These are phyloP conservation scores for Drosophila insularis DNA, from an alignment of 1,140 invertebrate genomes.

Conservation along the genomic window DNA sequence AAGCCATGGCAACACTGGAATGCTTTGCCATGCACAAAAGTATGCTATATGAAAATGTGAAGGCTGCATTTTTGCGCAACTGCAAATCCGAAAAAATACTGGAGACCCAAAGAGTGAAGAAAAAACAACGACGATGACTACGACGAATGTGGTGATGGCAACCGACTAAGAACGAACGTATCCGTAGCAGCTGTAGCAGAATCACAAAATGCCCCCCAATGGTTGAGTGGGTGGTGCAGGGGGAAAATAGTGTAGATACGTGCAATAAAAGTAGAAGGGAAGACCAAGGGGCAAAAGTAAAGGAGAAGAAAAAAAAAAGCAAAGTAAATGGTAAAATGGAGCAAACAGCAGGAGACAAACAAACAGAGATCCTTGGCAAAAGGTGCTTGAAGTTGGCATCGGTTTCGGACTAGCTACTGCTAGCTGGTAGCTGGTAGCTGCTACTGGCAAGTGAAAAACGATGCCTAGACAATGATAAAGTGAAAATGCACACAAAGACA, in stretches of 20 bases:
- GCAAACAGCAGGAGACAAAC: constrained; percentile 39
- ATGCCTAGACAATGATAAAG: constrained; percentile 74
- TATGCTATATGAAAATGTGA: constrained; percentile 58
- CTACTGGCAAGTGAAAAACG: constrained; percentile 61
- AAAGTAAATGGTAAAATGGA: constrained; percentile 37
- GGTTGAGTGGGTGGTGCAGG: neutral
- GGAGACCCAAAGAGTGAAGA: constrained; percentile 24
- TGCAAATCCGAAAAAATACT: constrained; percentile 43
- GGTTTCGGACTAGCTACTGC: constrained; percentile 7
- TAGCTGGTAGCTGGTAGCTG: constrained; percentile 19
- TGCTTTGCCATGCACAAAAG: constrained; percentile 46
- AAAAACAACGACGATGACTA: constrained; percentile 38
- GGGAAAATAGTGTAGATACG: constrained; percentile 65
- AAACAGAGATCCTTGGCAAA: constrained; percentile 55
- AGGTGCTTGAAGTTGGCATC: constrained; percentile 57
- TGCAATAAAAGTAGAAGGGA: constrained; percentile 57
- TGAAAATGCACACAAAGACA: constrained; percentile 64
- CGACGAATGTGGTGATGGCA: constrained; percentile 35
- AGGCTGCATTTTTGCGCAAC: constrained; percentile 58
- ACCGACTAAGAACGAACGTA: constrained; percentile 22
- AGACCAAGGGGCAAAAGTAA: constrained; percentile 35
- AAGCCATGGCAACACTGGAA: neutral
- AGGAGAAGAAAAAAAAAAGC: constrained; percentile 50
- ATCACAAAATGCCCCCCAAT: constrained; percentile 1
- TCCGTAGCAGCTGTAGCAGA: constrained; percentile 4